Conservation (phyloP, 2,113 vertebrate species). For the Henicopernis longicauda region DNA sequence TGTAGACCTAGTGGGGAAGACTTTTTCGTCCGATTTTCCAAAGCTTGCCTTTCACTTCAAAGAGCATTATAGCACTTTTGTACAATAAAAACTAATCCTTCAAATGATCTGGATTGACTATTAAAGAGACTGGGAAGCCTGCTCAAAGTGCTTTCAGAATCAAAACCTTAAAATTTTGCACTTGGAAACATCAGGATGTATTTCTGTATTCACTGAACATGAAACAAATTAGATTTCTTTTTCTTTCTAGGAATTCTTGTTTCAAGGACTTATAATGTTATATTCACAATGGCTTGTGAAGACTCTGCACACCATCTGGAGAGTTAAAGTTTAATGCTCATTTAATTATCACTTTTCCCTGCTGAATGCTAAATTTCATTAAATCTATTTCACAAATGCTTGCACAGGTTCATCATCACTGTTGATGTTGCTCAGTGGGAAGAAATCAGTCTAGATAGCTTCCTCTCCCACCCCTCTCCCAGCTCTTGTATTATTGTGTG, state of each 20-base stretch:
- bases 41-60: not conserved
- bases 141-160: not conserved
- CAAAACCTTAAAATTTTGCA: not conserved
- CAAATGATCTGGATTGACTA: not conserved
- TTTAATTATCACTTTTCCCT: constrained; percentile 47
- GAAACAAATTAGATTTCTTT: constrained; percentile 32
- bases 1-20: not conserved
- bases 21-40: not conserved
- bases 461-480: not conserved
- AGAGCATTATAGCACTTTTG: not conserved
- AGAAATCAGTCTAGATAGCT: not conserved
- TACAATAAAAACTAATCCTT: not conserved
- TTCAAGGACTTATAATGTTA: constrained; percentile 60
- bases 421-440: not conserved
- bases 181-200: not conserved
- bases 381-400: constrained; percentile 46
- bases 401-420: not conserved
- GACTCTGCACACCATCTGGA: constrained; percentile 34
- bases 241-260: constrained; percentile 69
- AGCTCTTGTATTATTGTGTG: not conserved
- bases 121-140: not conserved
- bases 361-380: constrained; percentile 56
- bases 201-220: not conserved
- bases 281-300: not conserved
- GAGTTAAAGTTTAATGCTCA: constrained; percentile 42